phyloP scores from a whole-genome alignment of 1,140 invertebrate genomes.

The Protaetia brevitarsis region DNA sequence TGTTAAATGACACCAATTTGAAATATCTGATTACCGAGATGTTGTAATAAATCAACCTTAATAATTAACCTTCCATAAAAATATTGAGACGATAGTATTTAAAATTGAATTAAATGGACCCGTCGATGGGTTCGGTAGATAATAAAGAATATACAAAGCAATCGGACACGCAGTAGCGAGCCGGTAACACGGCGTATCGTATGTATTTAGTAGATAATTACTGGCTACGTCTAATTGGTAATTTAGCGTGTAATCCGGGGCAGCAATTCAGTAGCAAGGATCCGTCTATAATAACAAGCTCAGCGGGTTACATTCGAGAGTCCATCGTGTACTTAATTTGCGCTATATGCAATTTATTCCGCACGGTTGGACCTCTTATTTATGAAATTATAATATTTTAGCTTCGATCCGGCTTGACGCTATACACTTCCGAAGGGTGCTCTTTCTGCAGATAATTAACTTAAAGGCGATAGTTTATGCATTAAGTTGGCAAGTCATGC shows the following conservation, averaged over 20 bases:
- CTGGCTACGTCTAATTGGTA: constrained; percentile 39
- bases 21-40: background rate
- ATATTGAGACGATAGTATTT: background rate
- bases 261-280: constrained; percentile 35
- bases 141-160: constrained; percentile 1
- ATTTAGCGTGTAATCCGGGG: constrained; percentile 39
- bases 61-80: background rate
- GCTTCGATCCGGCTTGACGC: background rate
- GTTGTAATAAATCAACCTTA: background rate
- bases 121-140: background rate
- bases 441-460: no score
- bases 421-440: no score
- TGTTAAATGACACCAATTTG: no score
- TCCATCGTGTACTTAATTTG: constrained; percentile 6
- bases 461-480: no score
- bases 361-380: constrained; percentile 5
- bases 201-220: constrained; percentile 37
- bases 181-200: constrained; percentile 23
- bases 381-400: constrained; percentile 19
- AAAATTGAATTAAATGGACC: constrained; percentile 2
- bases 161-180: constrained; percentile 24
- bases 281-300: constrained; percentile 38
- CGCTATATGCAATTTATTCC: constrained; percentile 10
- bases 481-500: no score
- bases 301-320: constrained; percentile 23